phyloP scores from a whole-genome alignment of 92 coral and sea anemone genomes.

The Ricordea florida region DNA sequence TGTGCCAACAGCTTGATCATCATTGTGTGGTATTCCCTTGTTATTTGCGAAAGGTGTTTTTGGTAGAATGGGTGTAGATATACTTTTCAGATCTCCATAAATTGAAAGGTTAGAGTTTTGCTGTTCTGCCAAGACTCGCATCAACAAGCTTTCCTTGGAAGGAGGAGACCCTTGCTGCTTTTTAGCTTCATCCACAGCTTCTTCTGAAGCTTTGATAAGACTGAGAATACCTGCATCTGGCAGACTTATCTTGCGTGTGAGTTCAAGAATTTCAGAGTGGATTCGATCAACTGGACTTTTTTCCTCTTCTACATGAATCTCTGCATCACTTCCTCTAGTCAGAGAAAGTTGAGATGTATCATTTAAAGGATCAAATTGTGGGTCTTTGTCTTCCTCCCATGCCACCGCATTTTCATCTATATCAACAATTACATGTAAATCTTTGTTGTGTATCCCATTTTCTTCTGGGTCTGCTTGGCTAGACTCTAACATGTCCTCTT shows the following conservation, averaged over 20 bases:
- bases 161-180: not conserved
- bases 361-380: not conserved
- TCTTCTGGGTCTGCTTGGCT: not conserved
- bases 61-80: slow-evolving; percentile 2
- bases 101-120: slow-evolving; percentile 30
- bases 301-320: not conserved
- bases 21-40: not conserved
- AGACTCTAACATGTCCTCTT: not conserved
- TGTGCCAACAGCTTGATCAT: not conserved
- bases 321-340: not conserved
- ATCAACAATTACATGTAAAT: not conserved
- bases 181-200: slow-evolving; percentile 23
- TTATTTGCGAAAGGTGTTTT: not conserved
- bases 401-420: not conserved
- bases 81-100: slow-evolving; percentile 22
- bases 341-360: not conserved
- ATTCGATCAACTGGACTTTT: slow-evolving; percentile 43
- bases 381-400: slow-evolving; percentile 2
- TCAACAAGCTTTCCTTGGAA: slow-evolving; percentile 9
- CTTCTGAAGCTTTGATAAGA: slow-evolving; percentile 41
- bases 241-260: slow-evolving; percentile 43
- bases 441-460: not conserved
- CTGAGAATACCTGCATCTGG: slow-evolving; percentile 53
- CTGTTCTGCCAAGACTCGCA: slow-evolving; percentile 15
- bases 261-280: slow-evolving; percentile 62